Conservation (phyloP, 2,888 invertebrate genomes). For the Epinotia bilunana region DNA sequence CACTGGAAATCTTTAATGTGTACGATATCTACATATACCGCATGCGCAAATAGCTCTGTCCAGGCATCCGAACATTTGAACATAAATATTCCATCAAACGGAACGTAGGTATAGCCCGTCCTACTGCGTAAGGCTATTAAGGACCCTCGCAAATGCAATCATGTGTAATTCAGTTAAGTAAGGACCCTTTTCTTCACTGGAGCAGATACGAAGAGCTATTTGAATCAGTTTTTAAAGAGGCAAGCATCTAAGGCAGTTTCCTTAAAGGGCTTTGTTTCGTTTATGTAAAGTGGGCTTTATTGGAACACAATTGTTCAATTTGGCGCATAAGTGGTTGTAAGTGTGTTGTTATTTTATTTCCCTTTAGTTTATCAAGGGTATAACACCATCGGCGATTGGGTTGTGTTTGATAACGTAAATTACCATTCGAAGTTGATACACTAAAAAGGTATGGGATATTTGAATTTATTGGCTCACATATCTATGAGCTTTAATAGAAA, state of each 20-base stretch:
- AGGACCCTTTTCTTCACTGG: conserved; percentile 36
- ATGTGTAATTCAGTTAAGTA: conserved; percentile 43
- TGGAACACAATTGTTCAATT: conserved; percentile 11
- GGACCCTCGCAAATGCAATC: conserved; percentile 39
- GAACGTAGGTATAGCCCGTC: conserved; percentile 8
- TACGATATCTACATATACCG: conserved; percentile 1
- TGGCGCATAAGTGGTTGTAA: background rate
- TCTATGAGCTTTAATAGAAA: too few species aligned
- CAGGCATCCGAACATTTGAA: conserved; percentile 11
- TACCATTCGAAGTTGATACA: too few species aligned
- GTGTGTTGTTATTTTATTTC: background rate
- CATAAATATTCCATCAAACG: conserved; percentile 37
- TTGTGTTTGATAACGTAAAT: too few species aligned
- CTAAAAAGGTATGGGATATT: too few species aligned
- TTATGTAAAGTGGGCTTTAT: background rate
- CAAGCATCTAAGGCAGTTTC: conserved; percentile 8
- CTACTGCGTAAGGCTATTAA: conserved; percentile 22
- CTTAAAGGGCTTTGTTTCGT: conserved; percentile 19
- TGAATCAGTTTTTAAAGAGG: conserved; percentile 33
- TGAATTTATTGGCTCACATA: too few species aligned
- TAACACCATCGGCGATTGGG: too few species aligned
- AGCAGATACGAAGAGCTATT: conserved; percentile 20
- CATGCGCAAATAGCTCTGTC: background rate
- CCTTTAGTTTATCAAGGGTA: background rate
- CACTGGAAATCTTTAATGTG: background rate